Evolutionary conservation across 2,113 vertebrate species (phyloP).

Genomic region (Xiphophorus hellerii): DNA sequence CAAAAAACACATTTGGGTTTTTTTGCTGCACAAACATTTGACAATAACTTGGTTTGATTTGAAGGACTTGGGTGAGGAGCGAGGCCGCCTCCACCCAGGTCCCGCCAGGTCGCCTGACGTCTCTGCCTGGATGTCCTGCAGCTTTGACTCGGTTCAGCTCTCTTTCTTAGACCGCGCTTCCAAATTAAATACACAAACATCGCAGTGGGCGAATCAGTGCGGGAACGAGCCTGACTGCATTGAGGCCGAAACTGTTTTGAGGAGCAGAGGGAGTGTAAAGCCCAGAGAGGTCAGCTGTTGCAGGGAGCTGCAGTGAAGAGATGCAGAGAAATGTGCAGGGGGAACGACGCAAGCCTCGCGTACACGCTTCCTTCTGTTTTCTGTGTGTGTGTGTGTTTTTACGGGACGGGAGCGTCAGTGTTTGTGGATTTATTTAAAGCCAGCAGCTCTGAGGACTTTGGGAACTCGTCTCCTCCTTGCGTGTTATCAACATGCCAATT

Average conservation of each 20-base stretch:
- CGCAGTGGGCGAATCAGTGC: conserved; percentile 42
- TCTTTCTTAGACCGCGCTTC: not conserved
- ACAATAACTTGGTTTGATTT: too few species aligned
- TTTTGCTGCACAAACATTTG: too few species aligned
- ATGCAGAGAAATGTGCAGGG: conserved; percentile 70
- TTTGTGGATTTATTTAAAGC: conserved; percentile 77
- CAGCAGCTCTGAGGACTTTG: conserved; percentile 68
- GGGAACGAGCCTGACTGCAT: conserved; percentile 30
- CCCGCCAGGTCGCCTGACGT: not conserved
- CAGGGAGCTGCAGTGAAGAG: conserved; percentile 46
- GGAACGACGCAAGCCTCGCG: conserved; percentile 18
- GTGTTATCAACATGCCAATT: conserved; percentile 77
- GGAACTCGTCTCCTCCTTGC: conserved; percentile 71
- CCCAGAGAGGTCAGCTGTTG: conserved; percentile 73
- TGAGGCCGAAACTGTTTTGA: conserved; percentile 70
- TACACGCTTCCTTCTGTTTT: conserved; percentile 26
- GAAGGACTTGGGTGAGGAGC: too few species aligned
- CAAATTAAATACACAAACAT: conserved; percentile 43
- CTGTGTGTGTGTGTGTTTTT: conserved; percentile 20
- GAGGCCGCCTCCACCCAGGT: too few species aligned
- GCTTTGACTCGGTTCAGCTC: not conserved
- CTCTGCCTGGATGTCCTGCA: conserved; percentile 1
- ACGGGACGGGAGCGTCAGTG: conserved; percentile 31
- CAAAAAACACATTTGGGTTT: too few species aligned
- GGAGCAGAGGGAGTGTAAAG: conserved; percentile 70